Evolutionary conservation across 2,888 invertebrate genomes (phyloP), one percentile per base, ranked within the genome.

Genomic region (Lepas anatifera): DNA sequence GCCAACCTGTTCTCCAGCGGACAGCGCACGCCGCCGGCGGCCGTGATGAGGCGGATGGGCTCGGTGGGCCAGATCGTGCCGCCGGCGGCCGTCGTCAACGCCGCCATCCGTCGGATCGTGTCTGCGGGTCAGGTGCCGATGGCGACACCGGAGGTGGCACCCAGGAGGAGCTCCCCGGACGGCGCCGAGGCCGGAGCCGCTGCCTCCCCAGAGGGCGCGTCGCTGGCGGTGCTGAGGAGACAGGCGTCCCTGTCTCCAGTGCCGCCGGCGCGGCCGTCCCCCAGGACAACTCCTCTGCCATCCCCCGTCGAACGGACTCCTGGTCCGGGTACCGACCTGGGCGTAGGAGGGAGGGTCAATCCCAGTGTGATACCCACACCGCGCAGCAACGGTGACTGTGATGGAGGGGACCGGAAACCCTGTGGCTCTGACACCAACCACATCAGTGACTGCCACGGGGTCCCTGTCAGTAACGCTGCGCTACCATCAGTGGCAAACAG

Each of bases 1-100:
- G 25, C 25, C 58, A 58, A 58, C 35, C 58, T 58, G 58, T 58
- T 58, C 58, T 52, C 29, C 52, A 52, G 52, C 52, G 52, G 52
- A 11, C 13, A 13, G 52, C 52, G 52, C 25, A 25, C 50, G 25
- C 50, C 25, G 50, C 27, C 50, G 22, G 50, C 25, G 25, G 25
- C 50, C 50, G 50, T 27, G 7, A 7, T 25, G 6, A 22, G 48
- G 7, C 48, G 48, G 10, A n/a, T 10, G 25, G 25, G 48, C 48
- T 25, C 48, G 48, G 16, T 29, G 29, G 52, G 13, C 43, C 43
- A 43, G 43, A 43, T 43, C n/a, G n/a, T n/a, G n/a, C n/a, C n/a
- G 43, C 43, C 43, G 43, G 43, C 43, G 29, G 29, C 29, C 25
- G 25, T 29, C 52, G 27, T 29, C 52, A 29, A 11, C 52, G 16